Evolutionary conservation across 2,888 invertebrate species (phyloP).

Genomic region (Anoplius nigerrimus): DNA sequence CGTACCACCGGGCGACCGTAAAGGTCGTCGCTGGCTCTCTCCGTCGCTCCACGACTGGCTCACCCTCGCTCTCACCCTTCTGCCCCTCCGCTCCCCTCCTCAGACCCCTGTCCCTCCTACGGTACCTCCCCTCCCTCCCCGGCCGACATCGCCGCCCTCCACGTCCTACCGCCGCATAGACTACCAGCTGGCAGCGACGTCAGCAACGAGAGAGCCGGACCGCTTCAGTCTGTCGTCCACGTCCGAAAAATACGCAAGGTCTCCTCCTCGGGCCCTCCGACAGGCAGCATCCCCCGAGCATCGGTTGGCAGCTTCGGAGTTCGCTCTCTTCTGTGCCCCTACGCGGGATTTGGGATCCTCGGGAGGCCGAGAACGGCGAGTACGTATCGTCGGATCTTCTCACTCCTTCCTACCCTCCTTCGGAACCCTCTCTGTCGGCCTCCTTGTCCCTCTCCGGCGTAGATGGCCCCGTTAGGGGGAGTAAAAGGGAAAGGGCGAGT

Average conservation of each 20-base stretch:
- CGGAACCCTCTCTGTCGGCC: too few relatives aligned
- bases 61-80: background rate
- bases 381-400: too few relatives aligned
- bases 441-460: too few relatives aligned
- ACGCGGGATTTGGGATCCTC: too few relatives aligned
- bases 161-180: slow-evolving; percentile 32
- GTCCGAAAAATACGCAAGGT: too few relatives aligned
- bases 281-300: too few relatives aligned
- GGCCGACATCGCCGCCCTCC: background rate
- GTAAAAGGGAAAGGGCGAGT: background rate
- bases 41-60: too few relatives aligned
- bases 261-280: too few relatives aligned
- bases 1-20: slow-evolving; percentile 46
- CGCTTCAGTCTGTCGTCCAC: background rate
- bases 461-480: background rate
- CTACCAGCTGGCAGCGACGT: slow-evolving; percentile 47
- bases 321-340: too few relatives aligned
- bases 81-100: slow-evolving; percentile 14
- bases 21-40: slow-evolving; percentile 46
- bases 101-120: slow-evolving; percentile 17
- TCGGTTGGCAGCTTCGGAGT: too few relatives aligned
- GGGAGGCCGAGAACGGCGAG: too few relatives aligned
- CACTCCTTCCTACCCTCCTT: too few relatives aligned
- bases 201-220: background rate
- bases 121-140: slow-evolving; percentile 21